Percentiles rank a stretch among this genome's conserved stretches.
These are phyloP conservation scores for Silurus asotus DNA, from an alignment of 2,113 vertebrate genomes.

Conservation along the genomic window DNA sequence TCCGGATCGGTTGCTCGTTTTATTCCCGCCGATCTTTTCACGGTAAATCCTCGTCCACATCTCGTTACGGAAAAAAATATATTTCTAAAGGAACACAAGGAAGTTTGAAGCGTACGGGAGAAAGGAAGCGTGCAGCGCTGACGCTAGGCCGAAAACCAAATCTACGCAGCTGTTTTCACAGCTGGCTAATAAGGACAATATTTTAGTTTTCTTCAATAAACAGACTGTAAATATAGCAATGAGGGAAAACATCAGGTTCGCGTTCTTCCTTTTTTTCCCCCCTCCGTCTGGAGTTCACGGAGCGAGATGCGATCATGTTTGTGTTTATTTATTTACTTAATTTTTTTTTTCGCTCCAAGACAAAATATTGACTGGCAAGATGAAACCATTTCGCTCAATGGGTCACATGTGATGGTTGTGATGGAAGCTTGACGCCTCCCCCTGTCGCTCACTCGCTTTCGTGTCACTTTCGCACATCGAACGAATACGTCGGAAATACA, in stretches of 20 bases:
- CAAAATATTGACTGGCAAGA: conserved; percentile 56
- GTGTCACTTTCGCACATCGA: conserved; percentile 21
- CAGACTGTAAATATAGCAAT: conserved; percentile 48
- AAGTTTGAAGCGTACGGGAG: conserved; percentile 45
- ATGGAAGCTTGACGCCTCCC: conserved; percentile 48
- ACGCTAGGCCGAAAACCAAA: conserved; percentile 36
- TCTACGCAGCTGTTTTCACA: conserved; percentile 55
- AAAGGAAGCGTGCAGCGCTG: conserved; percentile 58
- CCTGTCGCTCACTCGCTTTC: conserved; percentile 39
- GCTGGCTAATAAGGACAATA: conserved; percentile 44
- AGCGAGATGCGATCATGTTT: conserved; percentile 34
- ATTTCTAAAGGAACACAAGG: conserved; percentile 44
- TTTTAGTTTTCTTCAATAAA: conserved; percentile 50
- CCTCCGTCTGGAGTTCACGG: conserved; percentile 39
- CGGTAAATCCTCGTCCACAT: conserved; percentile 53
- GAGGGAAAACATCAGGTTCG: conserved; percentile 32
- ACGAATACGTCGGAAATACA: not conserved
- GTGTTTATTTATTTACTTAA: no score
- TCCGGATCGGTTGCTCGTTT: conserved; percentile 15
- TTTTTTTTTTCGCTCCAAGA: conserved; percentile 47
- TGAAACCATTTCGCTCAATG: conserved; percentile 52
- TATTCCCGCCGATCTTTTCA: conserved; percentile 42
- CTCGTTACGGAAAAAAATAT: conserved; percentile 52
- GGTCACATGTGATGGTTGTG: conserved; percentile 56
- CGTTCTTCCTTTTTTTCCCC: conserved; percentile 34